These are phyloP conservation scores for Eciton burchellii DNA, from an alignment of 1,140 invertebrate species.

Conservation along the genomic window DNA sequence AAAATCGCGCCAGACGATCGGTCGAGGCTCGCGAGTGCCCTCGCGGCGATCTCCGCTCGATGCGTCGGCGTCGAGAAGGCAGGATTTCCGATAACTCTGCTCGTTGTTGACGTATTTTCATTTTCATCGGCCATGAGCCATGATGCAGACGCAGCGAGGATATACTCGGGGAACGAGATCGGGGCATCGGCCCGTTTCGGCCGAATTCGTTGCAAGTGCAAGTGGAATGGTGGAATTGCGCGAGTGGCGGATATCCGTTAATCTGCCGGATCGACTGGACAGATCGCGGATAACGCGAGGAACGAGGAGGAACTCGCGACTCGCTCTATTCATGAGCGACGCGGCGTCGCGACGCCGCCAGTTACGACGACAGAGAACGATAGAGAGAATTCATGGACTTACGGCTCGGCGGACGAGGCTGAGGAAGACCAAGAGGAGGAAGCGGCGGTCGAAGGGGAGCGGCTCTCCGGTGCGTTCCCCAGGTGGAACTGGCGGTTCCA, in stretches of 20 bases:
- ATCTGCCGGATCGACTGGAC: no score
- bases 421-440: not conserved
- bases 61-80: not conserved
- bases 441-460: not conserved
- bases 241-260: no score
- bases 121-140: no score
- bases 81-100: not conserved
- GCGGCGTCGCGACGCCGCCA: not conserved
- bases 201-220: no score
- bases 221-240: no score
- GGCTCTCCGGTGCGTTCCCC: not conserved
- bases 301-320: no score
- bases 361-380: not conserved
- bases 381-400: constrained; percentile 28
- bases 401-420: not conserved
- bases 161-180: no score
- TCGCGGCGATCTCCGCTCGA: no score
- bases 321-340: not conserved
- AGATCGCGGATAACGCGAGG: no score
- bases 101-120: no score
- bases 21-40: not conserved
- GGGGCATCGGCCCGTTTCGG: no score
- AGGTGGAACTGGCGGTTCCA: not conserved
- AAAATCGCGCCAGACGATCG: constrained; percentile 22
- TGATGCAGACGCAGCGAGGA: no score